Base-by-base conservation (phyloP, 1,140 invertebrate genomes). In the Holcopasites calliopsidis region DNA sequence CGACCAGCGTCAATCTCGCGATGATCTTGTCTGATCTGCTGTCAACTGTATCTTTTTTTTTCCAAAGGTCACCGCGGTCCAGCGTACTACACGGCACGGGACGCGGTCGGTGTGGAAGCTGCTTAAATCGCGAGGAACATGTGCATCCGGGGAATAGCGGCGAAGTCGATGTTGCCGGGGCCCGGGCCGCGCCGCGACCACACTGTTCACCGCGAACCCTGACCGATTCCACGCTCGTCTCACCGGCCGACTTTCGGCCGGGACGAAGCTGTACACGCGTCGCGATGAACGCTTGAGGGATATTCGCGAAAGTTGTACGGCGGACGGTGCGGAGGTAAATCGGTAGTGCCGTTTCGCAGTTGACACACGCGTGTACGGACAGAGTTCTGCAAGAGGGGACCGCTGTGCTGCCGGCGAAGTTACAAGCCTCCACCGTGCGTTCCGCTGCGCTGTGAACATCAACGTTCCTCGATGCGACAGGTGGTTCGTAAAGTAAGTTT, bases 401-500 rank as follows among this genome's bases (percentile, higher is more conserved):
- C 42, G 26, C 42, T 61, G 65, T 55, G 58, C n/a, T 79, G 64
- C 71, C 76, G 33, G 58, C 61, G 49, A 76, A 72, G 77, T 81
- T 81, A 49, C 42, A 68, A 47, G 47, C 70, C 42, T 76, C 44
- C 52, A 62, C 58, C n/a, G 26, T 62, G 50, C 54, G 76, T 54
- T 52, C 58, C n/a, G 71, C 65, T 79, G 58, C 49, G 72, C 65
- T 83, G 80, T 83, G 76, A 83, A 76, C 60, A 75, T 79, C 70
- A 50, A 77, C 66, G 49, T 83, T 50, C 64, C 54, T 44, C 64
- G 61, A 65, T 70, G 42, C 54, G 83, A 78, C 80, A 70, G 60
- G 42, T 82, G 66, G 49, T 83, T 66, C 23, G 55, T 28, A 79
- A n/a, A 83, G 81, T 83, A 71, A 83, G 81, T 83, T 38, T 2